phyloP scores from a whole-genome alignment of 2,113 vertebrate species.

The Pogonocichla stellata region DNA sequence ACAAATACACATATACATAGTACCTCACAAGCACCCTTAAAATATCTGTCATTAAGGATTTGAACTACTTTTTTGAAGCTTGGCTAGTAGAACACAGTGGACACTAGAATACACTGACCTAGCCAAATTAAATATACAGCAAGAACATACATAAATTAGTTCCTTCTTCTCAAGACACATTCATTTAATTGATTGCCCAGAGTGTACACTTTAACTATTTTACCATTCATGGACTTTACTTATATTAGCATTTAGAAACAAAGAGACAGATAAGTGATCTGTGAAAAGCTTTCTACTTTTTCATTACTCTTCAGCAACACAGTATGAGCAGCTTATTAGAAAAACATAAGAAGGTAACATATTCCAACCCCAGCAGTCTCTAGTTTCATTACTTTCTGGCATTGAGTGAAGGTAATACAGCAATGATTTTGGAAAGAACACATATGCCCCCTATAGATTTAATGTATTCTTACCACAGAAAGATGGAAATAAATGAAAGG shows the following conservation, averaged over 20 bases:
- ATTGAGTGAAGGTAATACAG: not conserved
- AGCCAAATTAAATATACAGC: constrained; percentile 54
- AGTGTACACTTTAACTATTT: constrained; percentile 59
- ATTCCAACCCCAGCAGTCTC: constrained; percentile 12
- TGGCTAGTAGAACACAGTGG: not conserved
- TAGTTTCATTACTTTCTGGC: constrained; percentile 55
- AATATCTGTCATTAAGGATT: not conserved
- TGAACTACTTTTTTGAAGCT: constrained; percentile 6
- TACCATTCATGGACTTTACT: constrained; percentile 44
- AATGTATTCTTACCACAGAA: not conserved
- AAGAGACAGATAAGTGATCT: constrained; percentile 61
- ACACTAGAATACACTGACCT: not conserved
- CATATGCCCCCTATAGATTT: constrained; percentile 32
- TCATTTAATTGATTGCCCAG: constrained; percentile 45
- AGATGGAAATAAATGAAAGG: not conserved
- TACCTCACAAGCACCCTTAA: not conserved
- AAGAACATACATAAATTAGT: constrained; percentile 53
- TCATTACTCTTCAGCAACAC: constrained; percentile 46
- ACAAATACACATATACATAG: not conserved
- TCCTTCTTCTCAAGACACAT: not conserved
- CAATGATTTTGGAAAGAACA: not conserved
- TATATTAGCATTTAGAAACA: constrained; percentile 38
- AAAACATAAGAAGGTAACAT: constrained; percentile 61
- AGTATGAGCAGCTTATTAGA: constrained; percentile 49
- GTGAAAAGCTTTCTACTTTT: constrained; percentile 49